Evolutionary conservation across 2,113 vertebrate genomes (phyloP).

Genomic region (Benthochromis sp.): DNA sequence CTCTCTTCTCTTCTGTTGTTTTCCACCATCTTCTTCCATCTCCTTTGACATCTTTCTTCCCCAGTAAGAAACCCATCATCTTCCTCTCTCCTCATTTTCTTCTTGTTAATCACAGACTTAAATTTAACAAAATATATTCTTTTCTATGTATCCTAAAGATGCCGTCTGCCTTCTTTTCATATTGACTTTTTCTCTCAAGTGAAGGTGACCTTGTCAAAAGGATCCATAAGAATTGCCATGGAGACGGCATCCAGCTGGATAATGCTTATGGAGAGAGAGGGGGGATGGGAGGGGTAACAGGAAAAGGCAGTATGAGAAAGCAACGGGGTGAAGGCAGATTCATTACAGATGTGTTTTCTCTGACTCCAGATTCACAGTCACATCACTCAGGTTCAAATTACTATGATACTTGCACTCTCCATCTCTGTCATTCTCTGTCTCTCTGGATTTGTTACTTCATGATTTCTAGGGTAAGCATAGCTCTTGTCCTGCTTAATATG

Average conservation of each 20-base stretch:
- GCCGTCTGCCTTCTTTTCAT: background rate
- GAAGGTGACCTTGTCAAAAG: slow-evolving; percentile 64
- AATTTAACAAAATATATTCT: background rate
- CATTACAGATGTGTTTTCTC: slow-evolving; percentile 11
- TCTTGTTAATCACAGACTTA: background rate
- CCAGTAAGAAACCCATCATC: background rate
- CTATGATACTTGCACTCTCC: slow-evolving; percentile 16
- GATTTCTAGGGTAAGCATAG: background rate
- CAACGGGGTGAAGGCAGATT: slow-evolving; percentile 14
- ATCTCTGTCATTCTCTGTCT: background rate
- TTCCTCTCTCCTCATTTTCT: background rate
- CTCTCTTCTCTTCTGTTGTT: background rate
- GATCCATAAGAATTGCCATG: slow-evolving; percentile 58
- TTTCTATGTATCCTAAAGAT: background rate
- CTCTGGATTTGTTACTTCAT: background rate
- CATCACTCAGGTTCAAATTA: slow-evolving; percentile 52
- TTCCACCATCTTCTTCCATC: background rate
- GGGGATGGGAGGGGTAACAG: background rate
- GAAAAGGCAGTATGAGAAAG: background rate
- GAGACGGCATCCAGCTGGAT: slow-evolving; percentile 51
- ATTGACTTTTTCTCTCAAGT: slow-evolving; percentile 17
- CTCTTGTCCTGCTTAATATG: background rate
- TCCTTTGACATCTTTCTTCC: background rate
- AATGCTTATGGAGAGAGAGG: slow-evolving; percentile 16
- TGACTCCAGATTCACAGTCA: slow-evolving; percentile 37